A percentile compares a stretch with the other conserved stretches of the same genome.
Conservation (phyloP, 2,113 vertebrate genomes). For the Pampusana beccarii region DNA sequence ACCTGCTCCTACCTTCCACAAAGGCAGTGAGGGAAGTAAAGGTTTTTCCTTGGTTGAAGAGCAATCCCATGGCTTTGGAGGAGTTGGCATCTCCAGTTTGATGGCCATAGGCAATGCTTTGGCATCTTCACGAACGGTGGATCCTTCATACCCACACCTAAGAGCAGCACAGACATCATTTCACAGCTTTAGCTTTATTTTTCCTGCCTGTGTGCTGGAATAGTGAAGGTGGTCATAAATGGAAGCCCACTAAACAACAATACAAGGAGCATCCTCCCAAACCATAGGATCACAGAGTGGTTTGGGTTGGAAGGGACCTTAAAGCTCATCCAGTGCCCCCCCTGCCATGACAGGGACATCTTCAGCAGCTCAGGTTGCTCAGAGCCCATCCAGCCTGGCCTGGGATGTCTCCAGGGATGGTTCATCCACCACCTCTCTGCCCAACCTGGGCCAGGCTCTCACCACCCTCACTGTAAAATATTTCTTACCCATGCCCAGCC, state of each 20-base stretch:
- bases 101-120: not conserved
- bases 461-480: no score
- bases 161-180: accelerated
- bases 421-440: no score
- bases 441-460: no score
- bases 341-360: no score
- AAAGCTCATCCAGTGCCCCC: no score
- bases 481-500: no score
- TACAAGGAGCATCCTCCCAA: not conserved
- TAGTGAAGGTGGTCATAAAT: not conserved
- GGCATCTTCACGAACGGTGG: accelerated
- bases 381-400: no score
- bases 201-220: not conserved
- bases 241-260: no score
- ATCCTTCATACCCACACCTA: not conserved
- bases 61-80: not conserved
- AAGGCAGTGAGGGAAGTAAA: accelerated
- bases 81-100: not conserved
- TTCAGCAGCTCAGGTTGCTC: no score
- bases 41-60: not conserved
- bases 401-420: no score
- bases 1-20: not conserved
- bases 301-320: no score
- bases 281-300: not conserved
- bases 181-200: accelerated